A percentile compares a stretch with the other conserved stretches of the same genome.
Evolutionary conservation across 2,888 invertebrate genomes (phyloP).

Genomic region (Dione juno): DNA sequence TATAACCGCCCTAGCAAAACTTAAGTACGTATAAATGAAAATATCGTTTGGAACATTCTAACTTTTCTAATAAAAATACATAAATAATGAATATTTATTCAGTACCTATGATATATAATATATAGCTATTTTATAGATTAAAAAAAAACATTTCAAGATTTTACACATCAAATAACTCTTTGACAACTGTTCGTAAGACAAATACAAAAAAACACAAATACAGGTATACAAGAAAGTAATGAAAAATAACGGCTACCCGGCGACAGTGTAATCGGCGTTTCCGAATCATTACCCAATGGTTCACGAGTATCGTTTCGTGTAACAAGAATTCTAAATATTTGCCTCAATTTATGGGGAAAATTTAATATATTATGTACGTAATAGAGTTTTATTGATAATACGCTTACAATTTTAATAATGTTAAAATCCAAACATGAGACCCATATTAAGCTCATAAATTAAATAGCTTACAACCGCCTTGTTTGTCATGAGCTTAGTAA

Average conservation of each 20-base stretch:
- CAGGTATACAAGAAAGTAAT: conserved; percentile 6
- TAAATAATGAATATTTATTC: not conserved
- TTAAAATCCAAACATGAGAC: too few relatives aligned
- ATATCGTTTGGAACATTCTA: not conserved
- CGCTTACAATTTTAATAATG: not conserved
- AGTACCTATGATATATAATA: too few relatives aligned
- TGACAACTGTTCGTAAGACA: not conserved
- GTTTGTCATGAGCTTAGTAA: too few relatives aligned
- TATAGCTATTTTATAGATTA: too few relatives aligned
- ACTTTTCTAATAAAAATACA: not conserved
- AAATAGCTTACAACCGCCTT: too few relatives aligned
- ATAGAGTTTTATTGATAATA: not conserved
- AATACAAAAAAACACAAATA: conserved; percentile 10
- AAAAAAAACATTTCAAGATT: too few relatives aligned
- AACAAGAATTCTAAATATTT: conserved; percentile 25
- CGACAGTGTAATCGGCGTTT: conserved; percentile 55
- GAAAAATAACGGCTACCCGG: conserved; percentile 40
- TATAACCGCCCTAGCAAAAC: not conserved
- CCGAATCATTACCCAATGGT: conserved; percentile 58
- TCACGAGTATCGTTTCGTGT: conserved; percentile 44
- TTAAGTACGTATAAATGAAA: not conserved
- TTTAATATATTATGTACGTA: conserved; percentile 6
- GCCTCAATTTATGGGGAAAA: conserved; percentile 13
- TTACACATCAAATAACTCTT: too few relatives aligned
- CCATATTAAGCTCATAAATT: too few relatives aligned